phyloP scores from a whole-genome alignment of 2,797 vertebrate genomes.

The Pogonophryne albipinna region DNA sequence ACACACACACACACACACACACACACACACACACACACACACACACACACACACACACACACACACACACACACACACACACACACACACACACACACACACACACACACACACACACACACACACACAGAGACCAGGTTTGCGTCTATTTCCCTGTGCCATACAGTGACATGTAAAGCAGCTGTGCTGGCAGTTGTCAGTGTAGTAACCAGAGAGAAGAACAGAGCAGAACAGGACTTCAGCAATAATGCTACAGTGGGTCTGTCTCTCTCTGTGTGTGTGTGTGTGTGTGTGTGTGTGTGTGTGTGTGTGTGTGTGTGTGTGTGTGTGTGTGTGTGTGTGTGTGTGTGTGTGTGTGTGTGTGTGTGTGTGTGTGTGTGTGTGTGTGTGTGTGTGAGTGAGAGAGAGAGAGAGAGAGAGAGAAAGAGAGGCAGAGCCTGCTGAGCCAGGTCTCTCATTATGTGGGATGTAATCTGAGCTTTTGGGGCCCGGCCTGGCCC shows the following conservation, averaged over 20 bases:
- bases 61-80: not conserved
- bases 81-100: not conserved
- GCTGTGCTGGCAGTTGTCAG: constrained; percentile 73
- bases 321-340: too few relatives aligned
- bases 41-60: not conserved
- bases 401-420: not conserved
- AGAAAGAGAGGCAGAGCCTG: constrained; percentile 76
- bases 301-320: too few relatives aligned
- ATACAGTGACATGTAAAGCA: constrained; percentile 67
- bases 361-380: too few relatives aligned
- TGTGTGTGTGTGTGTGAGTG: too few relatives aligned
- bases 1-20: not conserved
- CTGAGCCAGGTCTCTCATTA: constrained; percentile 90
- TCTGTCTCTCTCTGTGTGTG: constrained; percentile 44
- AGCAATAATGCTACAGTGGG: constrained; percentile 69
- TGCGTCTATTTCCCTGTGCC: constrained; percentile 38
- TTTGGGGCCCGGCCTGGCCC: constrained; percentile 79
- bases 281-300: too few relatives aligned
- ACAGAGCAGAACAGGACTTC: constrained; percentile 76
- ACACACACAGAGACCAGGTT: constrained; percentile 12
- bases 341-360: too few relatives aligned
- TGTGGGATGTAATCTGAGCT: constrained; percentile 89
- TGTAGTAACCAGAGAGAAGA: constrained; percentile 64
- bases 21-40: not conserved
- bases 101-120: not conserved